Evolutionary conservation across 2,888 invertebrate genomes (phyloP), one percentile per base, ranked within the genome.

Genomic region (Drosophila nigritarsus): DNA sequence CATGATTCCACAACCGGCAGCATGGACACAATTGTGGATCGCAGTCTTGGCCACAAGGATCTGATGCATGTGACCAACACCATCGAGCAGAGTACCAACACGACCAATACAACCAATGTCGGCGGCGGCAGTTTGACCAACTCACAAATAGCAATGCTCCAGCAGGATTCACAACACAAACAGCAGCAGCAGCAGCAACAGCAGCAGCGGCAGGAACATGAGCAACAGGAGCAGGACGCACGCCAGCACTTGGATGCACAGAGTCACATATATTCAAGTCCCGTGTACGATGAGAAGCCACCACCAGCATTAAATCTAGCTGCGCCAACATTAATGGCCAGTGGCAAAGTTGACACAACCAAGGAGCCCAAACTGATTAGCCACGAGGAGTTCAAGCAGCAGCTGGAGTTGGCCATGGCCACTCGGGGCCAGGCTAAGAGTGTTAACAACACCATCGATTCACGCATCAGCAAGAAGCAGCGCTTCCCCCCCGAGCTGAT

Each of bases 241-340:
- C 83, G 78, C 9, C 84, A 80, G 48, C 80, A 78, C 13, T 65
- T 78, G 58, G 92, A 92, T 80, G 85, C 89, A 65, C 92, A 92
- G 73, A 92, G 91, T 90, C 93, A 93, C 69, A 93, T 93, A 54
- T 93, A 93, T 72, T 92, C 92, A 58, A 93, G 92, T 90, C 93
- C 93, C 38, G 93, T 93, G 11, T 92, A 93, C 54, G 90, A 88
- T 81, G 87, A 92, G 73, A 91, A 86, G 72, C 91, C 91, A 11
- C 56, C 71, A 54, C 73, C 73, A 40, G 76, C 88, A 1, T 38
- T 92, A 27, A 92, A 91, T 54, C 59, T 90, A 36, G 81, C 87
- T 6, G 88, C 87, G 13, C 84, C 80, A 51, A 78, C 85, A 27
- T 42, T 91, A 29, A 40, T 92, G 20, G 78, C 36, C 30, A 20